Evolutionary conservation across 2,888 invertebrate species (phyloP).

Genomic region (Apamea anceps): DNA sequence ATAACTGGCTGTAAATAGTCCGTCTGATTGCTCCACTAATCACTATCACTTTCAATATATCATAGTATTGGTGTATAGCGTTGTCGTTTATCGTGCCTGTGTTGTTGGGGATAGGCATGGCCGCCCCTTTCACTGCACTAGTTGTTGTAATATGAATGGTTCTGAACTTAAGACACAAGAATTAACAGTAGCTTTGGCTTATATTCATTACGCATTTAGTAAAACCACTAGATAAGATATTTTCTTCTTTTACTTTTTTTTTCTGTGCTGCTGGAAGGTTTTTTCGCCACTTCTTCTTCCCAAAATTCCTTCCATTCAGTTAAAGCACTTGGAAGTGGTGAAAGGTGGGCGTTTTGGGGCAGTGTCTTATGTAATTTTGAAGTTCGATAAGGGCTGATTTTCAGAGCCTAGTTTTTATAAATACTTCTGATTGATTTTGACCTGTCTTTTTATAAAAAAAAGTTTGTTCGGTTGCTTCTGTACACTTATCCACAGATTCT

Average conservation of each 20-base stretch:
- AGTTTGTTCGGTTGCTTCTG: not conserved
- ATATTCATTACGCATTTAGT: not conserved
- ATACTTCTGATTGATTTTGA: not conserved
- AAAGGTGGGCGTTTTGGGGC: not conserved
- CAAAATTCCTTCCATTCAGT: not conserved
- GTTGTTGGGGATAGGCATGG: not conserved
- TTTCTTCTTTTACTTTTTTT: not conserved
- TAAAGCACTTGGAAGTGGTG: not conserved
- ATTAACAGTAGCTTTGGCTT: not conserved
- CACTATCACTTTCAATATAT: slow-evolving; percentile 66
- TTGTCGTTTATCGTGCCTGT: not conserved
- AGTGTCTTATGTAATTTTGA: not conserved
- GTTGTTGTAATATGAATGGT: not conserved
- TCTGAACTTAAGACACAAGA: not conserved
- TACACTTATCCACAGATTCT: not conserved
- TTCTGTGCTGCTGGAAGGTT: not conserved
- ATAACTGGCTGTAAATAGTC: slow-evolving; percentile 74
- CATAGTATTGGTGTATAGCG: slow-evolving; percentile 32
- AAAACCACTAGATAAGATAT: not conserved
- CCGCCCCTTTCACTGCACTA: not conserved
- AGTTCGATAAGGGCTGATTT: not conserved
- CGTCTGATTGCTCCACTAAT: slow-evolving; percentile 75
- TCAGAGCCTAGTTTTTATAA: not conserved
- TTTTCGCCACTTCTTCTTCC: not conserved
- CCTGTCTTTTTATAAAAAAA: not conserved